These are phyloP conservation scores for Phalanger gymnotis DNA, from an alignment of 2,797 vertebrate species.

Conservation along the genomic window DNA sequence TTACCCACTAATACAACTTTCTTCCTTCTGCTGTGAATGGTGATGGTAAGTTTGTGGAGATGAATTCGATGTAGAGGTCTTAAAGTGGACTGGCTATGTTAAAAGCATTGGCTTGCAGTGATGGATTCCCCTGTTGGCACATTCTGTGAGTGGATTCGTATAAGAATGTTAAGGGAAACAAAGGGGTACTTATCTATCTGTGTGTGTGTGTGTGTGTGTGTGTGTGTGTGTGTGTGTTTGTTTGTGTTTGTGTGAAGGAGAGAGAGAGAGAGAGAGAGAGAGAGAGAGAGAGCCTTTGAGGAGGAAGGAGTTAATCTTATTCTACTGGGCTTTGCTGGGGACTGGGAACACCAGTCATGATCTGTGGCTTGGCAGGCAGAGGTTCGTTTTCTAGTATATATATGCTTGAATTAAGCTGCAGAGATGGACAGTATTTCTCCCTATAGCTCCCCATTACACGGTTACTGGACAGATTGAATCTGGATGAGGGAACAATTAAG, in stretches of 20 bases:
- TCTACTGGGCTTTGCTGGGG: background rate
- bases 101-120: background rate
- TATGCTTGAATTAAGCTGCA: background rate
- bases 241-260: background rate
- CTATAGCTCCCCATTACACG: accelerated
- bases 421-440: background rate
- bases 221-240: background rate
- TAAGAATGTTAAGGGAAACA: background rate
- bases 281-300: background rate
- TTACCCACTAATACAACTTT: background rate
- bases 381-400: background rate
- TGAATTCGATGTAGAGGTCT: accelerated
- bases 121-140: background rate
- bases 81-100: accelerated
- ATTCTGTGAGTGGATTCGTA: no score
- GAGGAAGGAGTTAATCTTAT: background rate
- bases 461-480: background rate
- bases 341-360: background rate
- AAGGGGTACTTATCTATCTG: background rate
- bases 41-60: background rate
- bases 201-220: background rate
- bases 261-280: no score
- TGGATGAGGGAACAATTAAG: background rate
- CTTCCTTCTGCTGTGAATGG: background rate
- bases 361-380: background rate